Evolutionary conservation across 2,113 vertebrate species (phyloP), one percentile per base, ranked within the genome.

Genomic region (Hippocampus mohnikei): DNA sequence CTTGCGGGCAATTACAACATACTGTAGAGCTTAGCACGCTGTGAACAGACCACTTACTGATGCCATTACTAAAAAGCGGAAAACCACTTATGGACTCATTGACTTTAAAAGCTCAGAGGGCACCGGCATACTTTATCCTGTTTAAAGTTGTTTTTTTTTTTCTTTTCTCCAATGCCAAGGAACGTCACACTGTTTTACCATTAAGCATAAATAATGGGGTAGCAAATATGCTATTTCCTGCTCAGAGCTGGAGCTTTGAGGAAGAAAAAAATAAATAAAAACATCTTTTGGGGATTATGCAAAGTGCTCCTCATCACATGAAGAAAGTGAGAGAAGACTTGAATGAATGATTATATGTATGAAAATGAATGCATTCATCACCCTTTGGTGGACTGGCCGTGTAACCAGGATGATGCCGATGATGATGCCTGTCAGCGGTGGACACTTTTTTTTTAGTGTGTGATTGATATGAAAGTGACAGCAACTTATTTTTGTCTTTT

Each of bases 321-420:
- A 71, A 75, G 67, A 67, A 79, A 62, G 29, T 70, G 72, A 82
- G 76, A 88, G 74, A 66, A 82, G 42, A 62, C 76, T 63, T 46
- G 25, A 20, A 27, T 67, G 70, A 23, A 10, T 59, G 15, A 70
- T 60, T 33, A 66, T 21, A 21, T 52, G 15, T 33, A 42, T 63
- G 46, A 16, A 71, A 53, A 11, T 27, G 59, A 70, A 61, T 74
- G 64, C 74, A 50, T 70, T 77, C 59, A 70, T 33, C 27, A 33
- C 29, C 29, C 29, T 33, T 56, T 56, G 8, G n/a, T n/a, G 21
- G 21, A 56, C 53, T 7, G 12, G 53, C n/a, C 3, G 10, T 13
- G n/a, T 11, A 56, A 25, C 53, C 1, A 23, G n/a, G n/a, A 56
- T 56, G 48, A 50, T 50, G 20, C 3, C 5, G 20, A 55, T 23